Evolutionary conservation across 2,888 invertebrate genomes (phyloP).

Genomic region (Morinoia aosen): DNA sequence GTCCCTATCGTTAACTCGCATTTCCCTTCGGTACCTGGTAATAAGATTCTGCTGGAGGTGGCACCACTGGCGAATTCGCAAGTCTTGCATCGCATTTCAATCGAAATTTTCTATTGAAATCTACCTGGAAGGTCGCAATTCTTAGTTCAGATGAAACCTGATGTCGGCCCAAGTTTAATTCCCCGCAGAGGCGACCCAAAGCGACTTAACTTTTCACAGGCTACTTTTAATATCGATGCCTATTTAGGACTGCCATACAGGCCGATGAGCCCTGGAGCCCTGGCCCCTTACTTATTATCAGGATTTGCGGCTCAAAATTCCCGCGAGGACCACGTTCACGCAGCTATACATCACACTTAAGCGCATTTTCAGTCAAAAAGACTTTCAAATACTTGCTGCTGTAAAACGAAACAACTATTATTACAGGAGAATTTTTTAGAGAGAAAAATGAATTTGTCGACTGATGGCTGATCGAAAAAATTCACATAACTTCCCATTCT

Average conservation of each 20-base stretch:
- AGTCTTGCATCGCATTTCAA: constrained; percentile 29
- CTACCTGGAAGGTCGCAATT: constrained; percentile 37
- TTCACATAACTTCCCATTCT: not conserved
- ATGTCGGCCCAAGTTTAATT: constrained; percentile 36
- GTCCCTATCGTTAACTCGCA: not conserved
- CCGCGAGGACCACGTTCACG: not conserved
- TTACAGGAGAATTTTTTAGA: no score
- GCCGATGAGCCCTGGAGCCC: constrained; percentile 16
- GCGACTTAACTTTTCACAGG: constrained; percentile 42
- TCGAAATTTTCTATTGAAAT: not conserved
- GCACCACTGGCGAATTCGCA: constrained; percentile 24
- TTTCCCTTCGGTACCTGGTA: not conserved
- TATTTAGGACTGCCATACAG: constrained; percentile 6
- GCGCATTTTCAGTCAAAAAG: no score
- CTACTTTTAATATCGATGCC: constrained; percentile 50
- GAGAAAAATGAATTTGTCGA: no score
- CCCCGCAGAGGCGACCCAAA: constrained; percentile 41
- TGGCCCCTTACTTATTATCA: constrained; percentile 36
- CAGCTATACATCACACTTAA: no score
- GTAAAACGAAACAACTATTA: no score
- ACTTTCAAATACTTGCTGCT: no score
- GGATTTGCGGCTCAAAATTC: not conserved
- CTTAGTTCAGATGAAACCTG: constrained; percentile 36
- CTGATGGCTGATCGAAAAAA: not conserved
- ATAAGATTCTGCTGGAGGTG: not conserved